Conservation (phyloP, 2,888 invertebrate species). For the Heliconius aoede region DNA sequence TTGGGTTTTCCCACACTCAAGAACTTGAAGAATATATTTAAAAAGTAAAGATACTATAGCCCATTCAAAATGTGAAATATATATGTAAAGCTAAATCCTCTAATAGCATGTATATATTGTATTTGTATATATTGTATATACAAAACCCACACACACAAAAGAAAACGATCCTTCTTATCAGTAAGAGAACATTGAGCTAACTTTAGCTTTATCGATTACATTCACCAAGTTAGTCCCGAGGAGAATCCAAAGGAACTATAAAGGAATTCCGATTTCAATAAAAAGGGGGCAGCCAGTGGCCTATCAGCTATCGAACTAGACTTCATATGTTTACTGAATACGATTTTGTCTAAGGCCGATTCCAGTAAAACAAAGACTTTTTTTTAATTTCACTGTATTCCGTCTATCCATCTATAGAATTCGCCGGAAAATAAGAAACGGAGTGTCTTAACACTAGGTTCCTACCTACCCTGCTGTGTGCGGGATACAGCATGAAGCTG, state of each 20-base stretch:
- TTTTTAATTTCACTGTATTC: no score
- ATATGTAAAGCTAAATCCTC: no score
- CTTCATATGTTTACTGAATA: conserved; percentile 24
- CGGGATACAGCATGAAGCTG: no score
- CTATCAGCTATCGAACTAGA: conserved; percentile 25
- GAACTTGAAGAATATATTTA: not conserved
- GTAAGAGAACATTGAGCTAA: conserved; percentile 5
- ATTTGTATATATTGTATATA: no score
- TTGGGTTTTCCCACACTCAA: not conserved
- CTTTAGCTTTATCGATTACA: conserved; percentile 27
- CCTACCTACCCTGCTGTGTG: no score
- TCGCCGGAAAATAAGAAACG: no score
- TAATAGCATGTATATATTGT: not conserved
- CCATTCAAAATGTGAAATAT: no score
- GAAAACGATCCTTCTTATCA: conserved; percentile 8
- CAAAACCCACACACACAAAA: conserved; percentile 20
- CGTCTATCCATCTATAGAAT: no score
- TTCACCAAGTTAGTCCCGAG: conserved; percentile 14
- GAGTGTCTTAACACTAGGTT: no score
- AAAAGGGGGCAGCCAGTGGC: conserved; percentile 19
- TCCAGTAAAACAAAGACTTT: conserved; percentile 11
- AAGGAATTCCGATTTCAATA: conserved; percentile 30
- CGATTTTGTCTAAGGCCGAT: conserved; percentile 13
- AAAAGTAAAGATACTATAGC: no score
- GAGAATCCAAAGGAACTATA: conserved; percentile 12